Percentiles rank a stretch among this genome's conserved stretches.
phyloP scores from a whole-genome alignment of 2,888 invertebrate genomes.

The Callimorpha dominula region DNA sequence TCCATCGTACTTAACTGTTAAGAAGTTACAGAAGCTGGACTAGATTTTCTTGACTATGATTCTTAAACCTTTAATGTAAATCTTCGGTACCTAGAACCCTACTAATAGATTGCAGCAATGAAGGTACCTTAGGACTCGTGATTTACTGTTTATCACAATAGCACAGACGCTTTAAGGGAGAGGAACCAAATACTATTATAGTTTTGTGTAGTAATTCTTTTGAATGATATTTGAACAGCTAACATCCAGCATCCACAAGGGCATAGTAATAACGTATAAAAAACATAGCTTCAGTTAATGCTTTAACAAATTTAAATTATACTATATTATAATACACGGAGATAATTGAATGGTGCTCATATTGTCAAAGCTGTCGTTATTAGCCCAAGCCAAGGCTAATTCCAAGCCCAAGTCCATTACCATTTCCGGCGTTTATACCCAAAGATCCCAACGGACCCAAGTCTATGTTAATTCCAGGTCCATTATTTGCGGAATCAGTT shows the following conservation, averaged over 20 bases:
- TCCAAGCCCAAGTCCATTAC: no score
- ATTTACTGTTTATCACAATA: background rate
- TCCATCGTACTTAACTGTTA: background rate
- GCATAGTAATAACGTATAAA: background rate
- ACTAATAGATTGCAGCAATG: background rate
- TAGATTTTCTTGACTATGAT: background rate
- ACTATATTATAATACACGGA: background rate
- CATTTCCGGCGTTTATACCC: no score
- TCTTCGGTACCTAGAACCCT: background rate
- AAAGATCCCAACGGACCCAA: no score
- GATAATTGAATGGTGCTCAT: background rate
- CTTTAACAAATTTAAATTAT: background rate
- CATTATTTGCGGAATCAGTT: background rate
- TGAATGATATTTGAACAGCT: background rate
- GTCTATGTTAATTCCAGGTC: background rate
- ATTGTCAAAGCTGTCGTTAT: background rate
- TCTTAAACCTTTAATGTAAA: background rate
- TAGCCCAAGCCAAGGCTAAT: background rate
- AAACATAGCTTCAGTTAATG: background rate
- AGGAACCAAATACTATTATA: background rate
- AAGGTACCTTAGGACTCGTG: background rate
- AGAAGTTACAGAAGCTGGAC: background rate
- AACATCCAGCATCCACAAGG: background rate
- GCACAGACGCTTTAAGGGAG: background rate
- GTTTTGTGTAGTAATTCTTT: background rate